These are phyloP conservation scores for Rotaria sp. DNA, from an alignment of 2,888 invertebrate species.

Conservation along the genomic window DNA sequence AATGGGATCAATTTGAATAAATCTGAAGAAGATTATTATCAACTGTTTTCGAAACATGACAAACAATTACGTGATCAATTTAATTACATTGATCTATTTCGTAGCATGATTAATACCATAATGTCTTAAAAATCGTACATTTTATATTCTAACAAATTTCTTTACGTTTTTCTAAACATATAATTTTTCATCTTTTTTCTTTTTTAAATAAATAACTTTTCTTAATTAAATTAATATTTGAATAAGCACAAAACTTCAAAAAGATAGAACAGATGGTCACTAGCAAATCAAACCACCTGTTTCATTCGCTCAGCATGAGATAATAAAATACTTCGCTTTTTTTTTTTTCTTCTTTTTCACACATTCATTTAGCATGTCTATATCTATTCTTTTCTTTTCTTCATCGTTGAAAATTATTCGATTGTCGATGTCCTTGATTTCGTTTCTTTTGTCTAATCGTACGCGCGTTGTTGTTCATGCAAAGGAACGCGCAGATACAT, in stretches of 20 bases:
- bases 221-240: neutral
- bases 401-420: neutral
- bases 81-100: conserved; percentile 9
- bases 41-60: neutral
- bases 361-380: neutral
- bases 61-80: conserved; percentile 4
- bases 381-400: neutral
- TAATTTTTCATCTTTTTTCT: neutral
- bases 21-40: conserved; percentile 4
- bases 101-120: neutral
- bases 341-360: neutral
- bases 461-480: neutral
- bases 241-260: neutral
- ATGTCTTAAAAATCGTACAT: neutral
- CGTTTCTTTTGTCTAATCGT: neutral
- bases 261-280: neutral
- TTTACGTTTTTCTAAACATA: neutral
- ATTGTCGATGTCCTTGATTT: neutral
- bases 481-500: neutral
- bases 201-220: neutral
- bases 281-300: neutral
- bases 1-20: neutral
- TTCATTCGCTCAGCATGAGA: neutral
- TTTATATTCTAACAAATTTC: neutral
- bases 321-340: neutral